phyloP scores from a whole-genome alignment of 2,888 invertebrate genomes.

The Oscheius sp. region DNA sequence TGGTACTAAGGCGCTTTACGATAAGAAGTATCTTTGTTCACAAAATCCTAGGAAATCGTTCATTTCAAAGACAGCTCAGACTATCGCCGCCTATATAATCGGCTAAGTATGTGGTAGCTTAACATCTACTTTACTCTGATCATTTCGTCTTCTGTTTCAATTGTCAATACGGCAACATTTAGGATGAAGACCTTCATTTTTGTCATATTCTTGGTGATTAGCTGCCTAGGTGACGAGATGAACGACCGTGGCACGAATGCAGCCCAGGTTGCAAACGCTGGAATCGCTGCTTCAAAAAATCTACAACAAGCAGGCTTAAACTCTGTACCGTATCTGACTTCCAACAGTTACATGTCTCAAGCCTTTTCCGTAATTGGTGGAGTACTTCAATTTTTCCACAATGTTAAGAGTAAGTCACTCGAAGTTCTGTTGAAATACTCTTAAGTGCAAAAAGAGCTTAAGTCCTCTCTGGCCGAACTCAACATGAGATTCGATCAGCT shows the following conservation, averaged over 20 bases:
- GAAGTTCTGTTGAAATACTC: neutral
- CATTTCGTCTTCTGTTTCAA: too few relatives aligned
- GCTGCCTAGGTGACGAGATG: neutral
- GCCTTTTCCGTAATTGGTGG: slow-evolving; percentile 2
- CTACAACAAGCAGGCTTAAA: neutral
- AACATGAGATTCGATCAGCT: neutral
- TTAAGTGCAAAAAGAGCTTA: neutral
- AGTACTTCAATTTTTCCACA: neutral
- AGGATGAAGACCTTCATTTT: too few relatives aligned
- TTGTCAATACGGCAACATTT: too few relatives aligned
- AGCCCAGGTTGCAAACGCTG: neutral
- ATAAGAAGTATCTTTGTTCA: too few relatives aligned
- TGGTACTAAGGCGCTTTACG: too few relatives aligned
- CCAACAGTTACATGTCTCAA: slow-evolving; percentile 6
- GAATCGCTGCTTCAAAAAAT: neutral
- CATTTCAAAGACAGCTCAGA: too few relatives aligned
- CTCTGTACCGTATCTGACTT: neutral
- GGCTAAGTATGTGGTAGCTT: too few relatives aligned
- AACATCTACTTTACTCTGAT: too few relatives aligned
- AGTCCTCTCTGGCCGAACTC: neutral
- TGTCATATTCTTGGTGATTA: too few relatives aligned
- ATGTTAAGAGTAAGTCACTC: neutral
- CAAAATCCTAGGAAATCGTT: too few relatives aligned
- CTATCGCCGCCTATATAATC: too few relatives aligned
- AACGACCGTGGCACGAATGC: neutral